These are phyloP conservation scores for Mimachlamys varia DNA, from an alignment of 2,888 invertebrate genomes.

Conservation along the genomic window DNA sequence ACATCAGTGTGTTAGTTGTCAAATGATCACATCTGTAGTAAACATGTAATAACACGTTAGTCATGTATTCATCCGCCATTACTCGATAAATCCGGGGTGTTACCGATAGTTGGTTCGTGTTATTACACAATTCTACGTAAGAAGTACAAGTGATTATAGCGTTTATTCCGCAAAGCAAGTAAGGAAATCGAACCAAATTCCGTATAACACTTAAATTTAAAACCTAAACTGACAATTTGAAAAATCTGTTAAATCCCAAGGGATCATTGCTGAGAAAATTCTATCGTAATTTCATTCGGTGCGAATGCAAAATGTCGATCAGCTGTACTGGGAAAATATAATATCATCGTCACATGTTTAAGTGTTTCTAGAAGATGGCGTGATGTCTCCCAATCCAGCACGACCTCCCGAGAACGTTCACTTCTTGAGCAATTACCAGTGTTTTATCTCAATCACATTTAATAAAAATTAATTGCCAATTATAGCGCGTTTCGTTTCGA, in stretches of 20 bases:
- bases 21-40: not conserved
- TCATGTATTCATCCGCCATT: slow-evolving; percentile 10
- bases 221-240: slow-evolving; percentile 21
- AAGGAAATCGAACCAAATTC: not conserved
- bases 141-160: no score
- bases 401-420: not conserved
- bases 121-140: not conserved
- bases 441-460: slow-evolving; percentile 33
- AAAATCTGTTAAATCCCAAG: slow-evolving; percentile 1
- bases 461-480: slow-evolving; percentile 34
- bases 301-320: slow-evolving; percentile 3
- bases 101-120: not conserved
- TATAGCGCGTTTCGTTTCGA: slow-evolving; percentile 1
- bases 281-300: not conserved
- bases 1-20: not conserved
- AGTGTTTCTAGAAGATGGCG: slow-evolving; percentile 19
- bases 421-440: slow-evolving; percentile 4
- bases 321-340: not conserved
- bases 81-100: not conserved
- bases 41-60: not conserved
- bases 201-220: not conserved
- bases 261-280: not conserved
- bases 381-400: not conserved
- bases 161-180: not conserved
- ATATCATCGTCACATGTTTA: not conserved